Evolutionary conservation across 1,140 invertebrate genomes (phyloP), one percentile per base, ranked within the genome.

Genomic region (Zaprionus camerounensis): DNA sequence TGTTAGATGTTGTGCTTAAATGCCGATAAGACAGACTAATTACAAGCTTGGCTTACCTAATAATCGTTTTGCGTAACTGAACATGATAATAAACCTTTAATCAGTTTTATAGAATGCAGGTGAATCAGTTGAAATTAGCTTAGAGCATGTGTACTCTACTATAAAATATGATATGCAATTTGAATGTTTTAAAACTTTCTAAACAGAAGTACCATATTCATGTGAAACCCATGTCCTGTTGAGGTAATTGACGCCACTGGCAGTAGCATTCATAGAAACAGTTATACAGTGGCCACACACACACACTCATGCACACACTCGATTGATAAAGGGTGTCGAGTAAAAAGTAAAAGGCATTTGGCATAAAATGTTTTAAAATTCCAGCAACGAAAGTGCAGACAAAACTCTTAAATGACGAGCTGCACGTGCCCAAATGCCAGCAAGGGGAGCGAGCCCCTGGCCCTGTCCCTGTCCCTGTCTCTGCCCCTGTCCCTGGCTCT

Each of bases 341-440:
- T 24, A 24, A 51, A 84, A 84, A 84, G 84, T 78, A 80, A 83
- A 83, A 83, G 72, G 76, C 71, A 82, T 76, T 76, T 82, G 81
- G 80, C 75, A 82, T 81, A 70, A 90, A 77, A 90, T 77, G 82
- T 90, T 90, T 90, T 90, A 90, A 90, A 90, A 90, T 90, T 90
- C 85, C 62, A 61, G 68, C 71, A 90, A 90, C 85, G 85, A 85
- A 90, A 90, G 85, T 91, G 85, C 86, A 90, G 85, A 90, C 81
- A 90, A 90, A 90, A 90, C 82, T 90, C 86, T 91, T 90, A 90
- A 90, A 91, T 90, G 85, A 90, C 85, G 85, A 90, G 85, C 79
- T 85, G 85, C 85, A 90, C 85, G 85, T 90, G 85, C 86, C 76
- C 81, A 82, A 90, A 90, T 82, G 46, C 46, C 46, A 46, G 20